Conservation (phyloP, 2,797 vertebrate species). For the Muscicapa comitata region DNA sequence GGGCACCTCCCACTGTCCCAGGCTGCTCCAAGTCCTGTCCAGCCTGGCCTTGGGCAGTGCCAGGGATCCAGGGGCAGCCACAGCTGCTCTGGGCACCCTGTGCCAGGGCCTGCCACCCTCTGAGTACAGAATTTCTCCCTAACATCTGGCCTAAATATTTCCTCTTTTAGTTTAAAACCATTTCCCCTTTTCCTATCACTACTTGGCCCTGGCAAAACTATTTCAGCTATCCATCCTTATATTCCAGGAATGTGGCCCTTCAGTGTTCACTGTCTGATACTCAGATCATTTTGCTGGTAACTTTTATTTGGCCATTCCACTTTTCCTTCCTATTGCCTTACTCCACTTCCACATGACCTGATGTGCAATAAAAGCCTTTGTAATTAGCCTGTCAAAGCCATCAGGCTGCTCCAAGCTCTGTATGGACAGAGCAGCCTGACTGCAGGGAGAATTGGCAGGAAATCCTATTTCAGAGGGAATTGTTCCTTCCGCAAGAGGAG, state of each 20-base stretch:
- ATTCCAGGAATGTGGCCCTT: background rate
- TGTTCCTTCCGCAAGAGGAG: background rate
- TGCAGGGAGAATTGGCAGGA: constrained; percentile 8
- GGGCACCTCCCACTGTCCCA: background rate
- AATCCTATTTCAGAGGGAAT: constrained; percentile 20
- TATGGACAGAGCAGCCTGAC: background rate
- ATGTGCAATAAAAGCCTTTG: background rate
- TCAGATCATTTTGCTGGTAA: background rate
- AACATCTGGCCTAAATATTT: background rate
- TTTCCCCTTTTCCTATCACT: background rate
- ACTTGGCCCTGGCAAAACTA: background rate
- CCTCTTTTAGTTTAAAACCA: background rate
- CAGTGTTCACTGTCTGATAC: background rate
- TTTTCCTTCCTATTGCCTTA: background rate
- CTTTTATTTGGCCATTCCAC: background rate
- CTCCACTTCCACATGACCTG: background rate
- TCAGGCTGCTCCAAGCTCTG: background rate
- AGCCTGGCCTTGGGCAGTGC: background rate
- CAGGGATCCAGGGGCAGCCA: background rate
- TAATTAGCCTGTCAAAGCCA: background rate
- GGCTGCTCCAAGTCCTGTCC: background rate
- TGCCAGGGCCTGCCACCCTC: background rate
- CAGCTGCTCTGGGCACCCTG: background rate
- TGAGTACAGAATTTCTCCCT: background rate
- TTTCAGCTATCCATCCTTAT: background rate